phyloP scores from a whole-genome alignment of 2,888 invertebrate genomes.

The Sarcophaga variegata region DNA sequence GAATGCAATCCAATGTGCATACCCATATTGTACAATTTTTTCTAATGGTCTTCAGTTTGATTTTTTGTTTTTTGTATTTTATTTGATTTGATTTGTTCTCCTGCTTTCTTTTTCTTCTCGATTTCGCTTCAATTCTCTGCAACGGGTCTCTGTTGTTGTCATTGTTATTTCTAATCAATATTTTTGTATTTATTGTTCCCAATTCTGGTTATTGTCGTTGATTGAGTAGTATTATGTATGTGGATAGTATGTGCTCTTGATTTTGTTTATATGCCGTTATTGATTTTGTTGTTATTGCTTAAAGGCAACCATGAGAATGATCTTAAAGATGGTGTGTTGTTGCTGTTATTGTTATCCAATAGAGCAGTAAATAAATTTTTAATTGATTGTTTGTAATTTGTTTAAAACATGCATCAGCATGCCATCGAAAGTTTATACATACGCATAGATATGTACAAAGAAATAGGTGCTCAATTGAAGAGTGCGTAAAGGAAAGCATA shows the following conservation, averaged over 20 bases:
- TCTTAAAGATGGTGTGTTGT: conserved; percentile 35
- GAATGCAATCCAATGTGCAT: too few relatives aligned
- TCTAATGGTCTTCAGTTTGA: too few relatives aligned
- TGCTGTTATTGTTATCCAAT: conserved; percentile 49
- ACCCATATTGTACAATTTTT: too few relatives aligned
- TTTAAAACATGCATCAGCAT: conserved; percentile 23
- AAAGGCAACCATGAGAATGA: conserved; percentile 12
- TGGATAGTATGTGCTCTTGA: background rate
- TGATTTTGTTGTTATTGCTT: conserved; percentile 27
- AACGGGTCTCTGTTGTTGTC: background rate
- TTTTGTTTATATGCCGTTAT: conserved; percentile 29
- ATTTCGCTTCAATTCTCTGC: background rate
- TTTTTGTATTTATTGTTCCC: conserved; percentile 44
- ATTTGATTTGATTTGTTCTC: background rate
- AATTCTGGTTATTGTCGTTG: conserved; percentile 50
- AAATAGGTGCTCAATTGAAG: background rate
- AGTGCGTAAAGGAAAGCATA: too few relatives aligned
- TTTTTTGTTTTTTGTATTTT: too few relatives aligned
- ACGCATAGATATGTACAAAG: background rate
- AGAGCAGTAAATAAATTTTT: conserved; percentile 63
- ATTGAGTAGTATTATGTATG: conserved; percentile 16
- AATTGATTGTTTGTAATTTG: conserved; percentile 62
- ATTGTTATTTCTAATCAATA: background rate
- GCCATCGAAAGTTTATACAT: background rate
- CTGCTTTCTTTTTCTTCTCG: background rate